phyloP scores from a whole-genome alignment of 2,888 invertebrate genomes.

The Julus scandinavius region DNA sequence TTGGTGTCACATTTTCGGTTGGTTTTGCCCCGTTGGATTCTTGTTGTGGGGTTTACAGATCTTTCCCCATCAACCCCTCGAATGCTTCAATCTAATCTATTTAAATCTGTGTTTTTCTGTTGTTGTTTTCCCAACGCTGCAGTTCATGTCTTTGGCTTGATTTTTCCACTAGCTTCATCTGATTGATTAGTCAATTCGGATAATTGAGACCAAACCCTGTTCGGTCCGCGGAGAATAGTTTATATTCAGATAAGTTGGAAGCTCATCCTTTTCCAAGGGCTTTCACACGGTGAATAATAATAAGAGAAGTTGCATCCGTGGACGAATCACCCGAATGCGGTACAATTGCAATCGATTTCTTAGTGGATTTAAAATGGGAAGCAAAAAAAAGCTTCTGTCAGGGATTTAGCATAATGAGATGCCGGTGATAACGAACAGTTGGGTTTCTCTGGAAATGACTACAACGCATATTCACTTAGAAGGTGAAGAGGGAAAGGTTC shows the following conservation, averaged over 20 bases:
- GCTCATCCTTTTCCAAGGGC: not conserved
- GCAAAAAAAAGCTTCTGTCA: not conserved
- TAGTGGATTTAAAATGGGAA: not conserved
- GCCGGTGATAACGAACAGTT: not conserved
- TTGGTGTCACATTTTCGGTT: no score
- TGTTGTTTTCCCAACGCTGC: not conserved
- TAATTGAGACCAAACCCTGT: constrained; percentile 20
- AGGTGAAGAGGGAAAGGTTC: no score
- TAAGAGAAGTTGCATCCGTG: not conserved
- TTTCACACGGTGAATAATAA: not conserved
- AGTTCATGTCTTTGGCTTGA: not conserved
- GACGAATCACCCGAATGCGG: not conserved
- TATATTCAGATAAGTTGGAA: not conserved
- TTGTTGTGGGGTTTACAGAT: no score
- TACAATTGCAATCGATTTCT: not conserved
- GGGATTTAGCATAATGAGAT: constrained; percentile 16
- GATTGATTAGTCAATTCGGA: constrained; percentile 20
- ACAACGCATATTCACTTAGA: no score
- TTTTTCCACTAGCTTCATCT: not conserved
- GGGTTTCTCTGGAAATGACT: not conserved
- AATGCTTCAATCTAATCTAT: no score
- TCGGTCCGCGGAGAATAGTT: not conserved
- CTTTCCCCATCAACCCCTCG: no score
- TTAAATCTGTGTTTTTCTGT: no score
- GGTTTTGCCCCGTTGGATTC: no score